Conservation (phyloP, 2,113 vertebrate genomes). For the Pantherophis guttatus region DNA sequence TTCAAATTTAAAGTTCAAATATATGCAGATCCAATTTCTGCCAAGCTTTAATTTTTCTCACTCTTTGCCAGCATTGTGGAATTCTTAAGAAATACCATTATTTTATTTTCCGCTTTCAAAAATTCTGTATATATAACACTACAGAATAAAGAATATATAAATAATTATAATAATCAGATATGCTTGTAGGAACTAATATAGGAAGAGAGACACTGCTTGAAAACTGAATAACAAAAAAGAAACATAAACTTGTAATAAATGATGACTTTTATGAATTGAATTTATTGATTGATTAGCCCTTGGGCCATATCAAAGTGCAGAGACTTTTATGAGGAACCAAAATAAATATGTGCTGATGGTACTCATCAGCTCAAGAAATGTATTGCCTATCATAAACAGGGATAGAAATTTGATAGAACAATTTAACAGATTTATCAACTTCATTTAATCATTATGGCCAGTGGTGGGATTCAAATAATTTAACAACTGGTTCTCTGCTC, state of each 20-base stretch:
- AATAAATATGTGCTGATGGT: background rate
- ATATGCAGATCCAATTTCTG: background rate
- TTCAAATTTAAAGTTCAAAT: background rate
- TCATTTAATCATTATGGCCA: background rate
- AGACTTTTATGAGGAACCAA: background rate
- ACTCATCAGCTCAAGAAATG: background rate
- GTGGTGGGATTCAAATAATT: too few relatives aligned
- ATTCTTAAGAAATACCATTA: background rate
- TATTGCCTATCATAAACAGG: background rate
- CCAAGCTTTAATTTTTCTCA: background rate
- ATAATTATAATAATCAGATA: rapidly evolving
- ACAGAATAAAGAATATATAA: background rate
- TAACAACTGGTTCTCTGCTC: too few relatives aligned
- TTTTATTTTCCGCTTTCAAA: background rate
- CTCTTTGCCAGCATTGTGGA: background rate
- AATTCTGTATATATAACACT: background rate
- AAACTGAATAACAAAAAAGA: background rate
- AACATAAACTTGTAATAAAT: background rate
- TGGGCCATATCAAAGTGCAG: too few relatives aligned
- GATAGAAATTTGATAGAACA: background rate
- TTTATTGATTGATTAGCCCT: too few relatives aligned
- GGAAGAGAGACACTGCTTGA: background rate
- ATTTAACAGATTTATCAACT: background rate
- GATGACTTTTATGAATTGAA: background rate
- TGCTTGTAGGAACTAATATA: constrained; percentile 5